A percentile compares a stretch with the other conserved stretches of the same genome.
Evolutionary conservation across 2,113 vertebrate species (phyloP).

Genomic region (Muntiacus muntjak): DNA sequence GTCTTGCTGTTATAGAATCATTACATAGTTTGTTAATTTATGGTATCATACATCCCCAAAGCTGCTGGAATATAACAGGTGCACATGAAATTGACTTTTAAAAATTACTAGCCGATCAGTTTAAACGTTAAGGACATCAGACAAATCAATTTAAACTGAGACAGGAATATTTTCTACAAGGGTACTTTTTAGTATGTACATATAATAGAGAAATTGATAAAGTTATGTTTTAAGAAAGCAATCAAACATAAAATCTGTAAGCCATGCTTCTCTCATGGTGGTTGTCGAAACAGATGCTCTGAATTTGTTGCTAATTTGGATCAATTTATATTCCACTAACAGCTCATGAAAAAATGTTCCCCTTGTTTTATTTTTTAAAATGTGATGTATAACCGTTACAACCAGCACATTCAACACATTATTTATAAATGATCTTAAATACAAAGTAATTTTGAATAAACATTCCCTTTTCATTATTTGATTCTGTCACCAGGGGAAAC

Average conservation of each 20-base stretch:
- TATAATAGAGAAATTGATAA: not conserved
- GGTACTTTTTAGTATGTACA: not conserved
- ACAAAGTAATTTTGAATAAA: conserved; percentile 25
- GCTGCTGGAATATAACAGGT: not conserved
- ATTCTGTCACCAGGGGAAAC: not conserved
- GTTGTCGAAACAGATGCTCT: not conserved
- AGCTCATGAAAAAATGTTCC: not conserved
- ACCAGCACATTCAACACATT: not conserved
- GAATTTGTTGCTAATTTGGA: not conserved
- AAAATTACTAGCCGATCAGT: not conserved
- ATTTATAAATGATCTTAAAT: conserved; percentile 1
- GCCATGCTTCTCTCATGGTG: not conserved
- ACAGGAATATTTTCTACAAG: not conserved
- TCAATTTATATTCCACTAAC: not conserved
- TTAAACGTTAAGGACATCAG: not conserved
- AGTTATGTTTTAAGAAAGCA: not conserved
- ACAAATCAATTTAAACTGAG: not conserved
- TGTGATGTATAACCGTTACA: not conserved
- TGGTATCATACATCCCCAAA: not conserved
- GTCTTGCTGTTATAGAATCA: not conserved
- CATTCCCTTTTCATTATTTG: conserved; percentile 7
- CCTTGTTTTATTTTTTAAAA: not conserved
- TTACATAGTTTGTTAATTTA: not conserved
- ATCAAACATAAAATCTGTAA: not conserved
- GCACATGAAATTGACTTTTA: not conserved